These are phyloP conservation scores for Ernsta delagoae DNA, from an alignment of 2,888 invertebrate genomes.

Conservation along the genomic window DNA sequence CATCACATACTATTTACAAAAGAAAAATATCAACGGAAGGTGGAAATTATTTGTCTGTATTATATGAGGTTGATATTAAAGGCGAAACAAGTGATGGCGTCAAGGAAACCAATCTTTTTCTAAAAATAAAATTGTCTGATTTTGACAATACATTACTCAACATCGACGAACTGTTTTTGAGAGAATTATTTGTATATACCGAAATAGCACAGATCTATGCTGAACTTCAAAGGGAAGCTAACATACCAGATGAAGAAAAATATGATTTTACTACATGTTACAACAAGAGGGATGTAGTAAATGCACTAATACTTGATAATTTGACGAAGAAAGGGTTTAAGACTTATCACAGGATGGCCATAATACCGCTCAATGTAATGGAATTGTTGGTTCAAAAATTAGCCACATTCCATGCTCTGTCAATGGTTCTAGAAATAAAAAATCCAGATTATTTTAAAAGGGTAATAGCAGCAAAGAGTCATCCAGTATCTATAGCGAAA, in stretches of 20 bases:
- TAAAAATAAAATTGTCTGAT: conserved; percentile 51
- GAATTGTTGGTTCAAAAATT: conserved; percentile 55
- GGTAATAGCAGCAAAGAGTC: conserved; percentile 41
- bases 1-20: conserved; percentile 43
- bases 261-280: conserved; percentile 53
- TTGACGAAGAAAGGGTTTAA: conserved; percentile 54
- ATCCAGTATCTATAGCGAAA: conserved; percentile 45
- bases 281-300: conserved; percentile 48
- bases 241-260: conserved; percentile 52
- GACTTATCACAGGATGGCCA: conserved; percentile 53
- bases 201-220: conserved; percentile 51
- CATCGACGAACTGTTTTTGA: conserved; percentile 49
- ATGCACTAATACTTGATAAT: conserved; percentile 61
- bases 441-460: conserved; percentile 54
- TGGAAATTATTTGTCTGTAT: conserved; percentile 54
- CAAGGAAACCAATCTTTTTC: conserved; percentile 56
- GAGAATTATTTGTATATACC: conserved; percentile 56
- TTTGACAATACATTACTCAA: conserved; percentile 49
- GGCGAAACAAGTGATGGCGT: conserved; percentile 47
- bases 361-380: conserved; percentile 53
- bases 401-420: conserved; percentile 62
- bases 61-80: conserved; percentile 55
- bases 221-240: conserved; percentile 53
- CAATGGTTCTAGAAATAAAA: conserved; percentile 54
- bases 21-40: conserved; percentile 51